Base-by-base conservation (phyloP, 1,140 invertebrate genomes). In the Anastrepha obliqua region DNA sequence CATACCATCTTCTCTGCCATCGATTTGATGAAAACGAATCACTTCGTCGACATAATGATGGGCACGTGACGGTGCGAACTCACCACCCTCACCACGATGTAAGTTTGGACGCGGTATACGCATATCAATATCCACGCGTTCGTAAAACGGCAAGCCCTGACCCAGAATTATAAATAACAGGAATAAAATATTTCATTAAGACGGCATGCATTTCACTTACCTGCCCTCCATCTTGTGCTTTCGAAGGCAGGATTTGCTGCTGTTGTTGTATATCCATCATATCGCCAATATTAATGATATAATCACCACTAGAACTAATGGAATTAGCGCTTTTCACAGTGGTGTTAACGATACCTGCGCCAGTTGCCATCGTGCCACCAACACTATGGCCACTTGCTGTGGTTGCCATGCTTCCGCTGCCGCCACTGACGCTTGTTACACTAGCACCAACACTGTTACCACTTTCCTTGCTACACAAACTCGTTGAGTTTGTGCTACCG, bases 11-110 rank as follows among this genome's bases (percentile, higher is more conserved):
- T 64, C 70, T 2, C 87, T 39, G 29, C 62, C 20, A 62, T 88
- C 87, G 51, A 89, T 86, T 6, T 86, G 39, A 74, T 87, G 59
- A 87, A 89, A 89, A 78, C 78, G 85, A 39, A 89, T 86, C 15
- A 86, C 70, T 55, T 89, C 89, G 87, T 89, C 89, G 29, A 89
- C 89, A 78, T 87, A 89, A 85, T 55, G 44, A 39, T 88, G 87
- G 15, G 89, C 60, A 42, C 64, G 58, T 65, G 87, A 64, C 20
- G 85, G 85, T 20, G 87, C 85, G 87, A 87, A 88, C n/a, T 89
- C 67, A 5, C 55, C 74, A 42, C 44, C 60, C 44, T 47, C 51
- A 4, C 44, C 58, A 2, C 87, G 67, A 59, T 85, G 74, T 39
- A 89, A 85, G 64, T 85, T 89, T 44, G 70, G 87, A 58, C 87